Base-by-base conservation (phyloP, 2,888 invertebrate species). In the Acleris holmiana region DNA sequence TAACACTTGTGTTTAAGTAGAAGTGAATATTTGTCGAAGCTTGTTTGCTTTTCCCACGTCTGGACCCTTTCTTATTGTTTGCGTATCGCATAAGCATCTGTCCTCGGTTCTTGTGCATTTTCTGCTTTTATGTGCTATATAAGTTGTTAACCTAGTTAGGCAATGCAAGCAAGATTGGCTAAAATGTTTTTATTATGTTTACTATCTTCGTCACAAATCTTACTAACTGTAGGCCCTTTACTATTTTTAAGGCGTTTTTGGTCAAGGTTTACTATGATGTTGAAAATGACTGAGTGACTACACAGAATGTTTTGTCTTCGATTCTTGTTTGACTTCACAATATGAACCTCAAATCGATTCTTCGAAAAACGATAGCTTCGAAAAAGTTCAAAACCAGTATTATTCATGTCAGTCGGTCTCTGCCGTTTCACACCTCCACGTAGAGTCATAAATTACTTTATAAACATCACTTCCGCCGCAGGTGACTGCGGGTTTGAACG, bases 1-100 rank as follows among this genome's bases (percentile, higher is more conserved):
- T 67, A 55, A 53, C 67, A 53, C 49, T 66, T 67, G 55, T 54
- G 62, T 61, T 50, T 73, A 73, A 76, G 76, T 73, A 73, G 75
- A 78, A 75, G 76, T 71, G 66, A 64, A 50, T 80, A 76, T 84
- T 82, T 81, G 76, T 71, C 65, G 8, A 19, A 55, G 68, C 49
- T 68, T 63, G 66, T 86, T 86, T 86, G 78, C 77, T 67, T 76
- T 85, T 86, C 86, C 79, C 86, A 86, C 82, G 72, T 72, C 69
- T 69, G 76, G 75, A 73, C 78, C 76, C 77, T 79, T 80, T 80
- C 72, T 66, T 63, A 67, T 68, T 75, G 71, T 76, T 70, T 76
- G 67, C 69, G 40, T 66, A 66, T 59, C 64, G 65, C 29, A 65
- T 65, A 59, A 65, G 60, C 65, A 60, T 65, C 54, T 65, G 65